phyloP scores from a whole-genome alignment of 2,888 invertebrate species.

The Amiota mariae region DNA sequence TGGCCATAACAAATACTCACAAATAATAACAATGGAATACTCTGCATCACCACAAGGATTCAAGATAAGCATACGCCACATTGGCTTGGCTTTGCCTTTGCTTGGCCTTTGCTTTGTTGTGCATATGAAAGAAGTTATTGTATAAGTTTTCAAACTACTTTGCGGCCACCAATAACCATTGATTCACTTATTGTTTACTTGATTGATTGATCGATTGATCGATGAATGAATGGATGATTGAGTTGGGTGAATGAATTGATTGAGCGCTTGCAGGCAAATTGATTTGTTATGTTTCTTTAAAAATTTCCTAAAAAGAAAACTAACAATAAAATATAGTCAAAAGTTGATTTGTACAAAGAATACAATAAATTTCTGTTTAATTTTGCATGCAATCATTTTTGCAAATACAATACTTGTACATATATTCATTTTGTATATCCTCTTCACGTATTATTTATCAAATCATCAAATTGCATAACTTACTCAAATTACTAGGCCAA shows the following conservation, averaged over 20 bases:
- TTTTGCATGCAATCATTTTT: no score
- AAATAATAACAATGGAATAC: slow-evolving; percentile 5
- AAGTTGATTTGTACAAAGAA: no score
- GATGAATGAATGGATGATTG: no score
- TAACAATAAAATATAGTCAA: no score
- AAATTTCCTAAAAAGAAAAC: no score
- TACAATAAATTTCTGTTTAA: no score
- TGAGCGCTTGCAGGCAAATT: slow-evolving; percentile 7
- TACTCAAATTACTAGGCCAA: no score
- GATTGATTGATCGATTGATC: not conserved
- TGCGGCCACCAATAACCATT: not conserved
- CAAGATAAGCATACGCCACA: slow-evolving; percentile 50
- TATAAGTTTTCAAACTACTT: not conserved
- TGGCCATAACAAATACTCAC: not conserved
- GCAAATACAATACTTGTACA: no score
- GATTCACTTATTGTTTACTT: not conserved
- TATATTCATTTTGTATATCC: no score
- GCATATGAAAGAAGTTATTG: slow-evolving; percentile 49
- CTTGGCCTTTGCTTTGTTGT: slow-evolving; percentile 42
- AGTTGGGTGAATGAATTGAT: not conserved
- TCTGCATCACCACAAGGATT: slow-evolving; percentile 46
- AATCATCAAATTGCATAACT: no score
- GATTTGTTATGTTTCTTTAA: not conserved
- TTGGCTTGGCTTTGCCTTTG: slow-evolving; percentile 45
- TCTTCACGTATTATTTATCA: no score